These are phyloP conservation scores for Halisarca cf. caerulea DNA, from an alignment of 37 sponge, comb jelly and placozoan genomes.

Conservation along the genomic window DNA sequence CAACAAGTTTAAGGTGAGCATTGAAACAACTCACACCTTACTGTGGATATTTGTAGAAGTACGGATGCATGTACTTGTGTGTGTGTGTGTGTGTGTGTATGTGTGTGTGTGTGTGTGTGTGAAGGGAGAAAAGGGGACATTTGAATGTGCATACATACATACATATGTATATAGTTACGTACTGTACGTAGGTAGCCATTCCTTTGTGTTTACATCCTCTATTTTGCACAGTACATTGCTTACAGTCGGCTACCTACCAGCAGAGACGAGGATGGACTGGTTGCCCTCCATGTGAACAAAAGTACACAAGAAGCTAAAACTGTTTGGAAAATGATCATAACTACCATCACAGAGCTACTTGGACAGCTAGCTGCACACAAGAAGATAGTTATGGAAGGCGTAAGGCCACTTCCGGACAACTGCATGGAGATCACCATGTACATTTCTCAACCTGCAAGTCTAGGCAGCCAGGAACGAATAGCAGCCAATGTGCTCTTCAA, in stretches of 20 bases:
- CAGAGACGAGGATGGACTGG: constrained; percentile 88
- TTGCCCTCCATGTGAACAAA: constrained; percentile 75
- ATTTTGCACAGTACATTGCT: constrained; percentile 52
- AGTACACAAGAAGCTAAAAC: constrained; percentile 40
- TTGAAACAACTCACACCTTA: too few species aligned
- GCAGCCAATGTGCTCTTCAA: constrained; percentile 68
- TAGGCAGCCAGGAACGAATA: constrained; percentile 66
- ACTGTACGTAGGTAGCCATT: neutral
- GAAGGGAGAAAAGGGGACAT: too few species aligned
- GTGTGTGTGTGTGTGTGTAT: constrained; percentile 18
- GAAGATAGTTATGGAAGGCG: constrained; percentile 58
- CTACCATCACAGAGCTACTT: constrained; percentile 21
- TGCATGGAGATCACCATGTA: constrained; percentile 84
- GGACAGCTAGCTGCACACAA: constrained; percentile 21
- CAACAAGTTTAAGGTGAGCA: neutral
- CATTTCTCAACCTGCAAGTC: constrained; percentile 60
- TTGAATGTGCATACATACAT: neutral
- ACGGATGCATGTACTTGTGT: too few species aligned
- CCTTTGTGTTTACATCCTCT: too few species aligned
- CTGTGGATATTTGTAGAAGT: too few species aligned
- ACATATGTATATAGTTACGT: neutral
- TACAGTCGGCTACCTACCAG: constrained; percentile 74
- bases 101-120: neutral
- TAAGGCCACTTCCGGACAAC: constrained; percentile 73
- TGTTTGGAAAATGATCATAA: constrained; percentile 37